Conservation (phyloP, 2,888 invertebrate species). For the Lasioglossum oenotherae region DNA sequence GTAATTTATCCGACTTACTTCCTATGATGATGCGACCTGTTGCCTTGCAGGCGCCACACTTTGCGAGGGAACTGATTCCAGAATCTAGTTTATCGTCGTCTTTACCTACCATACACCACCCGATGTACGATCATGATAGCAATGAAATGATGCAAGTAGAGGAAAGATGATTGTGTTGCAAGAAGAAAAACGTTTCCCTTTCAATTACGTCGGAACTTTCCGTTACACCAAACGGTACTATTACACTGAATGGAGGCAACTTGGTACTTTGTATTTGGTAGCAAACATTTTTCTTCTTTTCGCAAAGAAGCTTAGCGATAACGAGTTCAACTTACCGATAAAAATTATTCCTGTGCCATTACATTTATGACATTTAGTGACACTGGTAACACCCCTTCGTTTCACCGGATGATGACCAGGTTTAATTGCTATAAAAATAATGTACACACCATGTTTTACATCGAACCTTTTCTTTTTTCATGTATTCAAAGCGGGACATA, state of each 20-base stretch:
- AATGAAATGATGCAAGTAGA: conserved; percentile 80
- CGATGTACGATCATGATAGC: conserved; percentile 83
- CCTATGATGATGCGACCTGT: conserved; percentile 84
- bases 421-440: conserved; percentile 79
- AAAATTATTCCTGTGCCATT: conserved; percentile 95
- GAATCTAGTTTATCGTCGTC: conserved; percentile 83
- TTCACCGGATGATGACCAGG: conserved; percentile 91
- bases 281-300: conserved; percentile 71
- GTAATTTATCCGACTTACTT: conserved; percentile 82
- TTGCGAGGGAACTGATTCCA: conserved; percentile 83
- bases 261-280: neutral
- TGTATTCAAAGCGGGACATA: neutral
- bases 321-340: conserved; percentile 85
- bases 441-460: conserved; percentile 16
- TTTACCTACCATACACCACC: conserved; percentile 83
- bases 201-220: conserved; percentile 2
- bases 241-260: neutral
- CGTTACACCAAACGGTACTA: neutral
- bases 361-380: conserved; percentile 95
- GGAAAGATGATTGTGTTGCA: conserved; percentile 67
- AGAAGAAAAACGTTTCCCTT: conserved; percentile 64
- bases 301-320: conserved; percentile 41
- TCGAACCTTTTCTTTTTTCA: neutral
- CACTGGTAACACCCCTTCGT: conserved; percentile 92
- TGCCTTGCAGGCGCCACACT: conserved; percentile 83